Conservation (phyloP, 2,888 invertebrate genomes). For the Nineta flava region DNA sequence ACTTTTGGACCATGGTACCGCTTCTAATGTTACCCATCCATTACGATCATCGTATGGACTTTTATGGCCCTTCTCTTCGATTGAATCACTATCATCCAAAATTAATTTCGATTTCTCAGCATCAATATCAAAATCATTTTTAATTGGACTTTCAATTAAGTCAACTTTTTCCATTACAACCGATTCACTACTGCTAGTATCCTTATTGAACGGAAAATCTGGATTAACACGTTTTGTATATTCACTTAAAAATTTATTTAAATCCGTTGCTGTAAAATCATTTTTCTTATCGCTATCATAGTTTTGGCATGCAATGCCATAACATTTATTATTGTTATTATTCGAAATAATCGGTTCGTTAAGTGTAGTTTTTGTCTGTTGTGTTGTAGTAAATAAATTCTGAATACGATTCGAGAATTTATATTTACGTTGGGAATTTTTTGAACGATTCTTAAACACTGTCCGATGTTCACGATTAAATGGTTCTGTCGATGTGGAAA, state of each 20-base stretch:
- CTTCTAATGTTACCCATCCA: constrained; percentile 64
- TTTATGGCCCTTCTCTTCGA: constrained; percentile 37
- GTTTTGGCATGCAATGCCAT: constrained; percentile 23
- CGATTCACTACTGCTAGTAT: not conserved
- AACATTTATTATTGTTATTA: constrained; percentile 11
- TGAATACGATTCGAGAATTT: constrained; percentile 5
- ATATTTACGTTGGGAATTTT: constrained; percentile 1
- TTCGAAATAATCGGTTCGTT: constrained; percentile 11
- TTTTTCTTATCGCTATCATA: constrained; percentile 20
- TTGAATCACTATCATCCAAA: constrained; percentile 27
- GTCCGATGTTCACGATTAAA: not conserved
- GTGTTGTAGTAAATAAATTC: constrained; percentile 7
- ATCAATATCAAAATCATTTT: constrained; percentile 9
- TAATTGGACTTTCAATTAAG: constrained; percentile 19
- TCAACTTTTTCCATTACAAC: not conserved
- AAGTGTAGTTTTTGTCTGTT: constrained; percentile 11
- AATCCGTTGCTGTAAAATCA: constrained; percentile 32
- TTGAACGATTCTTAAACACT: constrained; percentile 6
- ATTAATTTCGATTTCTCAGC: not conserved
- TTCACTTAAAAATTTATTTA: constrained; percentile 42
- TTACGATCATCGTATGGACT: constrained; percentile 51
- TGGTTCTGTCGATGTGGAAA: constrained; percentile 1
- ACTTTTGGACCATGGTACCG: constrained; percentile 63
- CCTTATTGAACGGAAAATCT: not conserved
- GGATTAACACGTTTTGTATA: constrained; percentile 38